A percentile compares a stretch with the other conserved stretches of the same genome.
Conservation (phyloP, 2,113 vertebrate genomes). For the Phylloscopus trochilus region DNA sequence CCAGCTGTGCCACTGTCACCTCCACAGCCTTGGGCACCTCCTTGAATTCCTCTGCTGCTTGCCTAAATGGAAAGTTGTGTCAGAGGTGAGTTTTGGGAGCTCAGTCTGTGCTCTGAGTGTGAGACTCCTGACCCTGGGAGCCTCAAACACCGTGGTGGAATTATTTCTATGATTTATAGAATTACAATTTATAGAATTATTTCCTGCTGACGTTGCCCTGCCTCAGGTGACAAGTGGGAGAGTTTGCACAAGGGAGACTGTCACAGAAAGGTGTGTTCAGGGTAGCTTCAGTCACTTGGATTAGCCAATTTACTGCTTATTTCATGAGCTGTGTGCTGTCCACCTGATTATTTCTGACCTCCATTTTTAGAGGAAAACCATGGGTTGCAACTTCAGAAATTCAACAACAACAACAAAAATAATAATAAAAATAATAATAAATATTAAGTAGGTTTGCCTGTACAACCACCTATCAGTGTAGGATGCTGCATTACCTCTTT, state of each 20-base stretch:
- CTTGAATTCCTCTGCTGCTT: neutral
- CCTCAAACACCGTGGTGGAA: accelerated
- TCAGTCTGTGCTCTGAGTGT: neutral
- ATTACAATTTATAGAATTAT: neutral
- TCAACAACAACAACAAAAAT: neutral
- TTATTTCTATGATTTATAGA: neutral
- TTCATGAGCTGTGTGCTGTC: neutral
- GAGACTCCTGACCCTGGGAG: neutral
- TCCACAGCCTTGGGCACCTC: neutral
- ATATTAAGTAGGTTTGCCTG: neutral
- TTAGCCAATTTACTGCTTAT: neutral
- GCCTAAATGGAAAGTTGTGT: accelerated
- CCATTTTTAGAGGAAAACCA: neutral
- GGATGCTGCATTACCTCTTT: neutral
- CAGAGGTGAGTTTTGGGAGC: neutral
- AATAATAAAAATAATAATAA: neutral
- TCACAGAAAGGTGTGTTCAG: neutral
- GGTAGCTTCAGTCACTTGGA: neutral
- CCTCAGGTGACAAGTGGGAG: neutral
- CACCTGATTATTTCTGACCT: neutral
- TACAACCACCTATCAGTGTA: neutral
- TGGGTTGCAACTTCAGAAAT: neutral
- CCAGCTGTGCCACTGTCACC: neutral
- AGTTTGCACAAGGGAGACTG: neutral
- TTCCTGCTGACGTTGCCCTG: neutral